A percentile compares a stretch with the other conserved stretches of the same genome.
Conservation (phyloP, 53 echinoderm and acorn worm genomes). For the Luidia sarsii region DNA sequence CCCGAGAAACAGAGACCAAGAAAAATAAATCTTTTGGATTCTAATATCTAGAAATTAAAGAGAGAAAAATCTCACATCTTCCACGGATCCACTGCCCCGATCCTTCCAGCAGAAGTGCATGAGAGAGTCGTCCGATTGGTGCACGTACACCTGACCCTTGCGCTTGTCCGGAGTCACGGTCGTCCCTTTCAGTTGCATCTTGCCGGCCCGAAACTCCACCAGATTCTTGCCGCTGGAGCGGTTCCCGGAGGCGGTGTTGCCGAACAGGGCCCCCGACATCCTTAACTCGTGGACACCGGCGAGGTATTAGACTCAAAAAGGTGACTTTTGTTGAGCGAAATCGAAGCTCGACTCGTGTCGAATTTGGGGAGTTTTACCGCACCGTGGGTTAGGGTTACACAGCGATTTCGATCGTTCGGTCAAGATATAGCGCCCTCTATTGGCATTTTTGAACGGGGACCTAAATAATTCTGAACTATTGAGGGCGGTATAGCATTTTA, state of each 20-base stretch:
- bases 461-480: not conserved
- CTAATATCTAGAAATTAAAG: not conserved
- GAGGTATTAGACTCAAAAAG: not conserved
- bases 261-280: conserved; percentile 97
- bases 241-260: conserved; percentile 67
- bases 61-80: conserved; percentile 96
- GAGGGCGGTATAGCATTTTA: conserved; percentile 16
- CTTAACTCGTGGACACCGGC: not conserved
- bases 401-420: not conserved
- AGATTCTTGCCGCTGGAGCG: conserved; percentile 90
- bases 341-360: no score
- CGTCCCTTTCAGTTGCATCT: conserved; percentile 93
- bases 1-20: not conserved
- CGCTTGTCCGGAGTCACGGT: conserved; percentile 93
- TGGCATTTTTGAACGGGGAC: no score
- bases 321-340: not conserved
- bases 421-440: not conserved
- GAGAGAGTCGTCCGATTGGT: conserved; percentile 94
- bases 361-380: no score
- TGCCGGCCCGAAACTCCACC: conserved; percentile 97
- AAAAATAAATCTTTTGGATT: not conserved
- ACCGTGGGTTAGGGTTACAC: not conserved
- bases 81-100: conserved; percentile 82
- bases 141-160: conserved; percentile 82
- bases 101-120: conserved; percentile 99